A percentile compares a stretch with the other conserved stretches of the same genome.
phyloP scores from a whole-genome alignment of 1,140 invertebrate species.

The Ceratitis capitata region DNA sequence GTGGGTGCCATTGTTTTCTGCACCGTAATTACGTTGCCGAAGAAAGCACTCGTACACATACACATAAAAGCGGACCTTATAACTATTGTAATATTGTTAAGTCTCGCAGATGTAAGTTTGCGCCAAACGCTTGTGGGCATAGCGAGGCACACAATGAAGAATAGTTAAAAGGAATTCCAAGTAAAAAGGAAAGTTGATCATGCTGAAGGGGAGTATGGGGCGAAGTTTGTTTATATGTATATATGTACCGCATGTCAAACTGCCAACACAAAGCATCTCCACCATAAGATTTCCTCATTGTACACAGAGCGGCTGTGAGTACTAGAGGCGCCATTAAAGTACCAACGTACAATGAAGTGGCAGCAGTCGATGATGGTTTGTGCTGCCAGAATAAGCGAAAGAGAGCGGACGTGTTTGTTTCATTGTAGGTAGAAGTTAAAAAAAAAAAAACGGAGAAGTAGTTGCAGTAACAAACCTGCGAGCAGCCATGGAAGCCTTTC shows the following conservation, averaged over 20 bases:
- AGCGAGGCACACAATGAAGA: neutral
- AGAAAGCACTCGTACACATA: neutral
- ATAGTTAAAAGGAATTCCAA: neutral
- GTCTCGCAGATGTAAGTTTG: neutral
- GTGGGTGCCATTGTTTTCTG: neutral
- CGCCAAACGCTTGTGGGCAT: neutral
- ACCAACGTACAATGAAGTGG: slow-evolving; percentile 12
- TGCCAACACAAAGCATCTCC: neutral
- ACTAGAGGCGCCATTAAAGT: slow-evolving; percentile 23
- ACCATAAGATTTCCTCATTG: neutral
- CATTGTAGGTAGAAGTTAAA: neutral
- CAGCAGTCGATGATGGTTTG: neutral
- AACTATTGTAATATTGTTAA: neutral
- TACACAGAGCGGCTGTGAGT: neutral
- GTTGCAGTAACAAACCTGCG: neutral
- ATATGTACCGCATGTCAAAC: neutral
- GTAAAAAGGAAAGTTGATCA: neutral
- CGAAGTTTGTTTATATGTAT: no score
- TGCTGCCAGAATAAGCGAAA: no score
- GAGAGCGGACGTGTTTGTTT: neutral
- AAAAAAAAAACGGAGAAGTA: neutral
- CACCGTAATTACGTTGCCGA: slow-evolving; percentile 18
- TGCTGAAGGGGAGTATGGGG: neutral
- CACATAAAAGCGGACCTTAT: neutral
- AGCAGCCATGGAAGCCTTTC: no score